A percentile compares a stretch with the other conserved stretches of the same genome.
These are phyloP conservation scores for Tetraodon nigroviridis DNA, from an alignment of 2,113 vertebrate species.

Conservation along the genomic window DNA sequence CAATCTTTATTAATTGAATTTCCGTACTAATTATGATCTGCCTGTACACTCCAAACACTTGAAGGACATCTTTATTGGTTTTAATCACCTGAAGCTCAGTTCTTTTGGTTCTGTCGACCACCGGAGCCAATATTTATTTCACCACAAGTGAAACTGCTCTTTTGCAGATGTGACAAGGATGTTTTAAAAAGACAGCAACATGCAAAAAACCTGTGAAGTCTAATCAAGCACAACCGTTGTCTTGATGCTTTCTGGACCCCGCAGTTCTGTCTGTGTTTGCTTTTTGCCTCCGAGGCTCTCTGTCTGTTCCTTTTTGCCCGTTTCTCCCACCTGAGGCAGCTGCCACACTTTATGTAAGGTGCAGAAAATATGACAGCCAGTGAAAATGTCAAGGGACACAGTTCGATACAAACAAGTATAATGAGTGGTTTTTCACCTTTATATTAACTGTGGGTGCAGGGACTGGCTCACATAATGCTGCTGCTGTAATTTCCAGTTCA, in stretches of 20 bases:
- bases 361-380: slow-evolving; percentile 41
- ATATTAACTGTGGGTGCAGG: slow-evolving; percentile 50
- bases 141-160: too few relatives aligned
- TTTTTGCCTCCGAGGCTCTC: slow-evolving; percentile 13
- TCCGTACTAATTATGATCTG: too few relatives aligned
- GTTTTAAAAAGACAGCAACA: too few relatives aligned
- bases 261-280: background rate
- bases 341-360: slow-evolving; percentile 31
- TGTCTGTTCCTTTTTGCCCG: slow-evolving; percentile 13
- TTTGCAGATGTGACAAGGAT: too few relatives aligned
- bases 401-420: slow-evolving; percentile 31
- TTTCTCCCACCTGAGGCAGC: slow-evolving; percentile 27
- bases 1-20: background rate
- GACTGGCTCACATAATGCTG: background rate
- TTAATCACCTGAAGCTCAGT: too few relatives aligned
- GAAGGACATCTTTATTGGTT: too few relatives aligned
- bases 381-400: slow-evolving; percentile 25
- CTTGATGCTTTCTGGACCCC: slow-evolving; percentile 5
- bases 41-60: too few relatives aligned
- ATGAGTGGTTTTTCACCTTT: slow-evolving; percentile 32
- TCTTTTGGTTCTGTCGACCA: too few relatives aligned
- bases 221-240: background rate
- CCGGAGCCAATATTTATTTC: too few relatives aligned
- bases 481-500: too few relatives aligned
- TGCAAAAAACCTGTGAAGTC: background rate